Conservation (phyloP, 2,888 invertebrate genomes). For the Coleophora flavipennella region DNA sequence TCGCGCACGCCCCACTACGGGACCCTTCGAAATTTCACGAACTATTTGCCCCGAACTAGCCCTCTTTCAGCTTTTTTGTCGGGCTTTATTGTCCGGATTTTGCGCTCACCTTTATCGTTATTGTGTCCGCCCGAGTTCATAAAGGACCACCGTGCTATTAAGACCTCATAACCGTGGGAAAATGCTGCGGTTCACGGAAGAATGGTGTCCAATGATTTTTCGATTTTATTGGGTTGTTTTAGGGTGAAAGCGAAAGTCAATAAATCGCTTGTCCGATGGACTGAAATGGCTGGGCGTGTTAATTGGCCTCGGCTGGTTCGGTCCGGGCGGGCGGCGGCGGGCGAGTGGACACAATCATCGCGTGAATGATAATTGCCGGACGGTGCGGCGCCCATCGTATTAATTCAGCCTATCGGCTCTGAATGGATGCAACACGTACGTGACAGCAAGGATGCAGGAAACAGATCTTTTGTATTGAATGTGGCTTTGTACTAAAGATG, state of each 20-base stretch:
- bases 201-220: conserved; percentile 9
- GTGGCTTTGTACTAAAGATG: no score
- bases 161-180: conserved; percentile 72
- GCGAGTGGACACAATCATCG: conserved; percentile 55
- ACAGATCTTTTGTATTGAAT: no score
- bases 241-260: conserved; percentile 26
- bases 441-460: conserved; percentile 16
- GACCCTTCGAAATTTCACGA: conserved; percentile 68
- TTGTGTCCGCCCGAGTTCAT: conserved; percentile 69
- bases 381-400: conserved; percentile 39
- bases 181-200: conserved; percentile 15
- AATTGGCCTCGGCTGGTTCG: conserved; percentile 33
- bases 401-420: conserved; percentile 52
- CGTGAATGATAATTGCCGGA: conserved; percentile 61
- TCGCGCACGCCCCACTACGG: conserved; percentile 28
- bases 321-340: conserved; percentile 19
- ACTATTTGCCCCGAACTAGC: conserved; percentile 69
- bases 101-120: conserved; percentile 70
- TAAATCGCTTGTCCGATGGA: conserved; percentile 57
- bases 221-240: conserved; percentile 18
- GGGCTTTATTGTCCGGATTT: conserved; percentile 71
- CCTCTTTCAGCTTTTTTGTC: conserved; percentile 66
- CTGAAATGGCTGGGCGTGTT: conserved; percentile 61
- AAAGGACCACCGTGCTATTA: conserved; percentile 63
- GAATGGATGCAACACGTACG: conserved; percentile 43